phyloP scores from a whole-genome alignment of 2,888 invertebrate genomes.

The Andricus quercusramuli region DNA sequence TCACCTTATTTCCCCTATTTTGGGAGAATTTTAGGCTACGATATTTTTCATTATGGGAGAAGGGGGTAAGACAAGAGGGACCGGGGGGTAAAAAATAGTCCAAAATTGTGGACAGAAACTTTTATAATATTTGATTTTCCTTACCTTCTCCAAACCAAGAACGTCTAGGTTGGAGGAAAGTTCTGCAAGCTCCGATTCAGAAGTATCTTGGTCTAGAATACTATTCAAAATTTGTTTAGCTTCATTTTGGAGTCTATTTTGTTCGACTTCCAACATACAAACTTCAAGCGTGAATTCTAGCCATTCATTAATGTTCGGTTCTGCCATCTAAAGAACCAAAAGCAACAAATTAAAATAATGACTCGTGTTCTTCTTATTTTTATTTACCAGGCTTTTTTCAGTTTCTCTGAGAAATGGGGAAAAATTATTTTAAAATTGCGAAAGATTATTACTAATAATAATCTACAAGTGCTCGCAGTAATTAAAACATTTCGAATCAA shows the following conservation, averaged over 20 bases:
- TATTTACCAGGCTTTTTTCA: background rate
- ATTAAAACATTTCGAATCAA: too few species aligned
- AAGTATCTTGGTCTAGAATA: conserved; percentile 52
- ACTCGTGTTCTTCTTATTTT: background rate
- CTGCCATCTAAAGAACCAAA: conserved; percentile 42
- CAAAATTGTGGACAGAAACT: too few species aligned
- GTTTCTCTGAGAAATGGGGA: too few species aligned
- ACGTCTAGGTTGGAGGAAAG: conserved; percentile 63
- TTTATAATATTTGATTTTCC: conserved; percentile 8
- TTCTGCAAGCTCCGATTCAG: conserved; percentile 57
- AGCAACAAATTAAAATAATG: conserved; percentile 10
- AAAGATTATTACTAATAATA: too few species aligned
- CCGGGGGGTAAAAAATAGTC: too few species aligned
- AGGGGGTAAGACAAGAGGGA: too few species aligned
- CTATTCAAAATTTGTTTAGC: conserved; percentile 59
- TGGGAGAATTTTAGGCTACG: too few species aligned
- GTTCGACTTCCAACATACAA: conserved; percentile 65
- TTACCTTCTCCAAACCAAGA: conserved; percentile 66
- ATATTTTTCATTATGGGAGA: too few species aligned
- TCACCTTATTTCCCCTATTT: too few species aligned
- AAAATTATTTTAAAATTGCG: too few species aligned
- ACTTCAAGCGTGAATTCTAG: conserved; percentile 67
- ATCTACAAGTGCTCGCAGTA: too few species aligned
- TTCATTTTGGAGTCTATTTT: conserved; percentile 63
- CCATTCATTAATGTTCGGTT: conserved; percentile 66